Percentiles rank a stretch among this genome's conserved stretches.
phyloP scores from a whole-genome alignment of 53 echinoderm and acorn worm genomes.

The Arbacia lixula region DNA sequence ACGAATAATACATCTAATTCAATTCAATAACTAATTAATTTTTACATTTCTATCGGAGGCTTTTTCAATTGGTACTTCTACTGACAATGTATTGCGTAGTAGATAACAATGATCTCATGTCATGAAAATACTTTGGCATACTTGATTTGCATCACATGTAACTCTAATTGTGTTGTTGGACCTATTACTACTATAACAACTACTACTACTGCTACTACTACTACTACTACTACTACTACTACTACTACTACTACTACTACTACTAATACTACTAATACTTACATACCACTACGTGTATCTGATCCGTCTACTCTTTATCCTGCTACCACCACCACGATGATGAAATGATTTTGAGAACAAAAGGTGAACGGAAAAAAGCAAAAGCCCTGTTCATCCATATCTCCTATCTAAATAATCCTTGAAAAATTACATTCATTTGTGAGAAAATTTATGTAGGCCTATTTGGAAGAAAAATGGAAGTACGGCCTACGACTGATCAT shows the following conservation, averaged over 20 bases:
- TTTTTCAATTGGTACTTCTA: neutral
- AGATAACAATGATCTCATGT: too few relatives aligned
- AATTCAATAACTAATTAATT: neutral
- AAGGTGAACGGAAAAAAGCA: neutral
- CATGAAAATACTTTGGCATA: too few relatives aligned
- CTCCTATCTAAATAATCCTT: too few relatives aligned
- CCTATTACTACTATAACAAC: neutral
- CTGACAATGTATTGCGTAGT: too few relatives aligned
- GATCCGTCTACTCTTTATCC: neutral
- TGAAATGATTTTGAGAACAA: neutral
- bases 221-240: neutral
- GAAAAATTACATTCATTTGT: too few relatives aligned
- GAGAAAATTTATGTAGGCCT: too few relatives aligned
- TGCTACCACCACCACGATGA: neutral
- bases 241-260: neutral
- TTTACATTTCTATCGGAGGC: neutral
- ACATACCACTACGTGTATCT: neutral
- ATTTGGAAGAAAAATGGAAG: too few relatives aligned
- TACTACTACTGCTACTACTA: neutral
- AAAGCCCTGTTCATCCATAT: neutral
- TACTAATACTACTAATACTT: neutral
- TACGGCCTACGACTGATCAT: too few relatives aligned
- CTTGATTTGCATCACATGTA: too few relatives aligned
- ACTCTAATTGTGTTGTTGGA: neutral
- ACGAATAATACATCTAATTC: neutral